Conservation (phyloP, 2,113 vertebrate species). For the Pseudorectes ferrugineus region DNA sequence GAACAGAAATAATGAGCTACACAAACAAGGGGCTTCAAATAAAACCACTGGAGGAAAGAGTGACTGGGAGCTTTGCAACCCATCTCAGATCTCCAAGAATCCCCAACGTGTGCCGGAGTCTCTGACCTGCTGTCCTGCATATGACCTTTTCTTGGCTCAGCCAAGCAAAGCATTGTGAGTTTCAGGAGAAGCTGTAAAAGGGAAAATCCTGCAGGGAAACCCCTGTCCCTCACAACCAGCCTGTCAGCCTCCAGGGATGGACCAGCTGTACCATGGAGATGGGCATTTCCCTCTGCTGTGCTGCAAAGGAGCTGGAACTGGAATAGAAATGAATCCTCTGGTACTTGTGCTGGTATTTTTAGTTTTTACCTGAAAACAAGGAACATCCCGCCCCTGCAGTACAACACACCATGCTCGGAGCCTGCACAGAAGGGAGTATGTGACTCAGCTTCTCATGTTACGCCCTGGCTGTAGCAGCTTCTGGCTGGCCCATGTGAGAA, state of each 20-base stretch:
- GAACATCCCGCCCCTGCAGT: not conserved
- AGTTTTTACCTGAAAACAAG: constrained; percentile 6
- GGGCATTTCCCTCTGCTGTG: not conserved
- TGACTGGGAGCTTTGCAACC: not conserved
- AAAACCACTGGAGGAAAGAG: not conserved
- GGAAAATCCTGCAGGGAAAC: not conserved
- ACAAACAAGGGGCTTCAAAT: not conserved
- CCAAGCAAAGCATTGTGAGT: not conserved
- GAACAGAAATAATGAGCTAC: not conserved
- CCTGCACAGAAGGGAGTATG: not conserved
- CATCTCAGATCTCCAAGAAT: not conserved
- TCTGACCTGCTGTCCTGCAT: not conserved
- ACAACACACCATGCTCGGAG: not conserved
- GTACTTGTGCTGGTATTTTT: not conserved
- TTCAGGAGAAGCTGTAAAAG: not conserved
- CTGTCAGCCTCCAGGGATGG: not conserved
- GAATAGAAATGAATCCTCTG: not conserved
- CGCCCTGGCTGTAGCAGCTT: not conserved
- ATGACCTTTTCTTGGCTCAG: not conserved
- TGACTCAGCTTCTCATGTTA: not conserved
- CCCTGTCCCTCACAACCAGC: not conserved
- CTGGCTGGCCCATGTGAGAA: not conserved
- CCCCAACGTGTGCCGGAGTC: not conserved
- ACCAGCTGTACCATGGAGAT: not conserved
- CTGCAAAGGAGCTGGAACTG: not conserved